These are phyloP conservation scores for Clarias macrocephalus DNA, from an alignment of 2,113 vertebrate species.

Conservation along the genomic window DNA sequence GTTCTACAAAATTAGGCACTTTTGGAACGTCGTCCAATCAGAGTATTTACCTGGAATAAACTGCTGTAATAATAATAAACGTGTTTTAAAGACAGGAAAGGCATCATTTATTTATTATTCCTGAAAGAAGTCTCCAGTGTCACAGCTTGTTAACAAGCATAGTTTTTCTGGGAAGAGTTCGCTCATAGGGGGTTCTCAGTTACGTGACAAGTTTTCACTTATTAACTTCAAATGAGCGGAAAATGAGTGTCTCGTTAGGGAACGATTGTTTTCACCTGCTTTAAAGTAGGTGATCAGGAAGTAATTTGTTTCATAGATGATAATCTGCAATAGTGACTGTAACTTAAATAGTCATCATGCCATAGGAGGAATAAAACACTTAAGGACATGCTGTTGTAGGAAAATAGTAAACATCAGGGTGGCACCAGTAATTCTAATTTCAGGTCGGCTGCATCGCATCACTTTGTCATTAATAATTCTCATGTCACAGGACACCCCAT, in stretches of 20 bases:
- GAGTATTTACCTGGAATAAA: background rate
- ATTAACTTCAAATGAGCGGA: background rate
- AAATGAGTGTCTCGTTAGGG: background rate
- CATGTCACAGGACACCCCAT: background rate
- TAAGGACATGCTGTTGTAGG: background rate
- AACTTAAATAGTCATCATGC: background rate
- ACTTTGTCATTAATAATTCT: background rate
- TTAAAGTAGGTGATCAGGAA: background rate
- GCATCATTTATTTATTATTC: background rate
- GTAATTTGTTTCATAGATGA: background rate
- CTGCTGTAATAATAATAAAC: background rate
- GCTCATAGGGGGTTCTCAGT: background rate
- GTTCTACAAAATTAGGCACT: background rate
- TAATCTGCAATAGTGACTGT: background rate
- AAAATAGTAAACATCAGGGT: background rate
- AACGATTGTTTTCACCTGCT: background rate
- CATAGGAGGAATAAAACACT: background rate
- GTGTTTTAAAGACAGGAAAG: background rate
- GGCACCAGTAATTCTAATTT: background rate
- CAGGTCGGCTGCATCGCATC: background rate
- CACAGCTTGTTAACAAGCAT: background rate
- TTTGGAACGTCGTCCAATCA: background rate
- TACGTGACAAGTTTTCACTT: background rate
- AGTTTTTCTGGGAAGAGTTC: background rate
- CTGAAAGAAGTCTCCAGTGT: background rate